A percentile compares a stretch with the other conserved stretches of the same genome.
Evolutionary conservation across 2,113 vertebrate species (phyloP).

Genomic region (Serilophus lunatus): DNA sequence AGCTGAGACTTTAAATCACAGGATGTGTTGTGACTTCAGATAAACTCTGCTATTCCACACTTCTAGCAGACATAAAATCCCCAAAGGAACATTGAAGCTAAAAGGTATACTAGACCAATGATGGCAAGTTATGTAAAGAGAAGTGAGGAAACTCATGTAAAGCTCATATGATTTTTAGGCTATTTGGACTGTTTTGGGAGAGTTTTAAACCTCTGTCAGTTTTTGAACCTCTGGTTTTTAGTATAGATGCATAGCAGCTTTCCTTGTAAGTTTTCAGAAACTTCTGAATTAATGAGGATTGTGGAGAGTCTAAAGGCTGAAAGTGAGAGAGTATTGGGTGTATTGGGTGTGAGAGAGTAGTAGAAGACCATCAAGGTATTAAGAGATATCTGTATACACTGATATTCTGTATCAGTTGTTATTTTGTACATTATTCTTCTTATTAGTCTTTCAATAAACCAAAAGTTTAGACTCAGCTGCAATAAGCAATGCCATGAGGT

Average conservation of each 20-base stretch:
- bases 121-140: neutral
- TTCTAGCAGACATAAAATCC: neutral
- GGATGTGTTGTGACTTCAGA: neutral
- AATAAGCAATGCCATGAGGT: neutral
- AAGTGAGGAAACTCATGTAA: neutral
- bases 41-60: neutral
- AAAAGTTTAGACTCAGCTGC: neutral
- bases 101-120: neutral
- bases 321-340: too few relatives aligned
- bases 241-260: rapidly evolving
- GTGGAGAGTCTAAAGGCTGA: neutral
- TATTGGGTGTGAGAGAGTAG: neutral
- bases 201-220: neutral
- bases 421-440: neutral
- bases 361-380: neutral
- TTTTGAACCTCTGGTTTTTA: neutral
- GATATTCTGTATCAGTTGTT: neutral
- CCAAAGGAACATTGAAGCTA: neutral
- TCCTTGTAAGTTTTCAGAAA: neutral
- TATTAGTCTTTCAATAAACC: neutral
- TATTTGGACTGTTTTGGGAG: neutral
- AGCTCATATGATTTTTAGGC: neutral
- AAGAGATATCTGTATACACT: neutral
- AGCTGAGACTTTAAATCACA: neutral
- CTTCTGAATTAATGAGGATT: neutral